Evolutionary conservation across 30 jellyfish, hydroid and myxozoan species (phyloP).

Genomic region (Hydra vulgaris): DNA sequence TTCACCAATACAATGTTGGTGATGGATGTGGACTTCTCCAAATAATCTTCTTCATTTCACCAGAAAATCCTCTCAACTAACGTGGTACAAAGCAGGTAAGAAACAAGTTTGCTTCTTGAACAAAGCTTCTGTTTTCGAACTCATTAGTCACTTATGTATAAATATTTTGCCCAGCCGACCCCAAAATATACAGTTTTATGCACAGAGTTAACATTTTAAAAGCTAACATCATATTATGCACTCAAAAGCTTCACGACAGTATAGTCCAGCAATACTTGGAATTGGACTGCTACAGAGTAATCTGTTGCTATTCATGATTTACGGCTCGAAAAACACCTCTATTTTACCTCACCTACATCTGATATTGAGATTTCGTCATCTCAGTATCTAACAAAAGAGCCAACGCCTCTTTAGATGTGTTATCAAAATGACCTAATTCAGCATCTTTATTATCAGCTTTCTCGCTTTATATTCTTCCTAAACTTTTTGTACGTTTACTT

Average conservation of each 20-base stretch:
- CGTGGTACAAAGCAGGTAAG: neutral
- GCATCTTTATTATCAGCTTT: neutral
- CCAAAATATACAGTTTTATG: neutral
- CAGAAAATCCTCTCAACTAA: neutral
- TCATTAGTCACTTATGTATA: neutral
- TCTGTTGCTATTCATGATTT: neutral
- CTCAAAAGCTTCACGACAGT: neutral
- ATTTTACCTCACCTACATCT: neutral
- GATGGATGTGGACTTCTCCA: neutral
- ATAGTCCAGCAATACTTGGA: neutral
- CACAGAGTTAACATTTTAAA: neutral
- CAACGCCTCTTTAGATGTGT: neutral
- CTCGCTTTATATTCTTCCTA: neutral
- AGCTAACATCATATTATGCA: neutral
- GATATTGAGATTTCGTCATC: neutral
- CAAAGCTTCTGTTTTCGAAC: neutral
- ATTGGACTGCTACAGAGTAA: neutral
- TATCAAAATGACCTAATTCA: neutral
- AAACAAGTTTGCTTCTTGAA: neutral
- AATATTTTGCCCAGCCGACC: neutral
- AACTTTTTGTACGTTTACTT: neutral
- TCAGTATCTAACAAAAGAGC: neutral
- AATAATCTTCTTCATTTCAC: neutral
- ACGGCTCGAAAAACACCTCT: neutral
- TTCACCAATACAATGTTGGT: neutral